Evolutionary conservation across 2,113 vertebrate species (phyloP), one percentile per base, ranked within the genome.

Genomic region (Tragulus kanchil): DNA sequence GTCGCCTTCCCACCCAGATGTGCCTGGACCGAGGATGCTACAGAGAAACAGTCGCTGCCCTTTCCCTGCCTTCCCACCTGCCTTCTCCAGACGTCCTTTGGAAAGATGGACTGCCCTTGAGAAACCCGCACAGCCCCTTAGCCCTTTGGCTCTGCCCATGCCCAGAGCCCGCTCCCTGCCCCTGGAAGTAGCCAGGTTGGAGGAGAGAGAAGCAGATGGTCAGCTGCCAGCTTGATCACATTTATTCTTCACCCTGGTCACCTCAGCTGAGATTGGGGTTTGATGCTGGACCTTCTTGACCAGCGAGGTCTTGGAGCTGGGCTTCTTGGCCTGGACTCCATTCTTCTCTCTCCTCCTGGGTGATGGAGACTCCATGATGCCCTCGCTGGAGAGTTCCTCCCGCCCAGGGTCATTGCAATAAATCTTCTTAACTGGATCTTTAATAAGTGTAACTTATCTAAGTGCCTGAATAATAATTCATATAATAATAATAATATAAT

Each of bases 391-490:
- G 64, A 90, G 96, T 42, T 98, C 98, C 21, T 98, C 96, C 0
- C 73, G 97, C 95, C 99, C 98, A 95, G 99, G 92, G 23, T 99
- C 97, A 58, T 98, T 99, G 88, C 97, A 98, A 1, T 36, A 36
- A 36, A 36, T 36, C 36, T 36, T 36, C 36, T 36, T 36, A 36
- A 36, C 36, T 36, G 36, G 36, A 36, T 36, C 78, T 71, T 84
- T 65, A 90, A 15, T 25, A 45, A 11, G 8, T 87, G 3, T 64
- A 48, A 78, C 78, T 65, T 42, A 67, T 75, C 58, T 61, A 78
- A 65, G 16, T 59, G 15, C 7, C 67, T 89, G 48, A 52, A 71
- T 77, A 36, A 36, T 36, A 36, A 36, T 36, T 36, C 36, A 36
- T 36, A 36, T 36, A 36, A 36, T 36, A 36, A 36, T 36, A 36